phyloP scores from a whole-genome alignment of 2,888 invertebrate genomes.

The Microdon myrmicae region DNA sequence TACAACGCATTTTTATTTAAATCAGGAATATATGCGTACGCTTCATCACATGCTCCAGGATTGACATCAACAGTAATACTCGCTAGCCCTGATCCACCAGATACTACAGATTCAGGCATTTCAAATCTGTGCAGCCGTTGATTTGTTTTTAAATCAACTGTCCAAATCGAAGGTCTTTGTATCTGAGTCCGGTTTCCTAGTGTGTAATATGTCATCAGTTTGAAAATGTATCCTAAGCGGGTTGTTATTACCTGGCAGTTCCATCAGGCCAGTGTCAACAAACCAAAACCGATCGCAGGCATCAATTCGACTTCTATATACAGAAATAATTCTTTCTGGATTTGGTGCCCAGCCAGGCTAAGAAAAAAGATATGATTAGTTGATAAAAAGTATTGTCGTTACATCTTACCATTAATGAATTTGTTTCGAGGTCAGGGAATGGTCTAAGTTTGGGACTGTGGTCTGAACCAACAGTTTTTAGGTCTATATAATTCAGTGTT shows the following conservation, averaged over 20 bases:
- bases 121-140: conserved; percentile 70
- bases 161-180: conserved; percentile 73
- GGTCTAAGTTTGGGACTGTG: conserved; percentile 61
- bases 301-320: conserved; percentile 78
- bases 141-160: conserved; percentile 75
- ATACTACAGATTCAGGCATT: conserved; percentile 63
- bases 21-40: conserved; percentile 77
- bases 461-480: conserved; percentile 60
- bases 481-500: conserved; percentile 69
- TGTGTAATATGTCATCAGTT: not conserved
- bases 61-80: conserved; percentile 77
- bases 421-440: conserved; percentile 62
- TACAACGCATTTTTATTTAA: conserved; percentile 58
- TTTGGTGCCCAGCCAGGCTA: conserved; percentile 41
- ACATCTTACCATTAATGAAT: conserved; percentile 58
- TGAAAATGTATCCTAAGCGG: not conserved
- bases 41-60: conserved; percentile 70
- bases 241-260: conserved; percentile 61
- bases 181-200: conserved; percentile 64
- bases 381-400: not conserved
- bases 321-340: conserved; percentile 70
- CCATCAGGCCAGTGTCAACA: conserved; percentile 79
- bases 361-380: conserved; percentile 4
- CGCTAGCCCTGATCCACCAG: conserved; percentile 70
- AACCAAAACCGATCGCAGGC: conserved; percentile 80